Evolutionary conservation across 2,888 invertebrate genomes (phyloP), one percentile per base, ranked within the genome.

Genomic region (Halictus quadricinctus): DNA sequence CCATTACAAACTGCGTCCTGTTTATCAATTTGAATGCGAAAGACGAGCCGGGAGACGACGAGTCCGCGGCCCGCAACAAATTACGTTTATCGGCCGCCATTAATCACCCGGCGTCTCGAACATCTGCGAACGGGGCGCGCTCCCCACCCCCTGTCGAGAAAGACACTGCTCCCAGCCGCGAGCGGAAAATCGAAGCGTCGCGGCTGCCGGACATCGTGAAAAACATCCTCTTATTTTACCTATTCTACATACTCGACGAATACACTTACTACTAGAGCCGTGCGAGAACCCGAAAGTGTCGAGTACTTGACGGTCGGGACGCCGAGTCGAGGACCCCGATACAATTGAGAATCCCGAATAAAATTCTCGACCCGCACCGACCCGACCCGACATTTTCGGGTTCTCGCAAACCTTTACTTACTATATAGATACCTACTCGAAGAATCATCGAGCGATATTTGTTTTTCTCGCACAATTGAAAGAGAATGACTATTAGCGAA

Each of bases 1-100:
- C 86, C 84, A 87, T 90, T 92, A 90, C 90, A 89, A 90, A 91
- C 90, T 85, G 90, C 90, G 89, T 91, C 90, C 91, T 91, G 91
- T 91, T 91, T 91, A 90, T 91, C 92, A 91, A 92, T 91, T 90
- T 86, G 89, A 91, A 90, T 90, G 87, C 87, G 88, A 90, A 90
- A 90, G 90, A 90, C 89, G 89, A 82, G 83, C 84, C 87, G 89
- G 81, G 85, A 80, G 87, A 87, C 87, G 88, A 88, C 86, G 88
- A 89, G 89, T 83, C 86, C 82, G 86, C 85, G 83, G 79, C 85
- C 74, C 84, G 88, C 90, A 89, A 90, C 90, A 89, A 90, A 90
- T 90, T 90, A 90, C 88, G 85, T 90, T 88, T 90, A 90, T 90
- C 89, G 86, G 84, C 79, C 79, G 85, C 87, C 90, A 90, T 90